These are phyloP conservation scores for Drosophila hydei DNA, from an alignment of 1,140 invertebrate genomes.

Conservation along the genomic window DNA sequence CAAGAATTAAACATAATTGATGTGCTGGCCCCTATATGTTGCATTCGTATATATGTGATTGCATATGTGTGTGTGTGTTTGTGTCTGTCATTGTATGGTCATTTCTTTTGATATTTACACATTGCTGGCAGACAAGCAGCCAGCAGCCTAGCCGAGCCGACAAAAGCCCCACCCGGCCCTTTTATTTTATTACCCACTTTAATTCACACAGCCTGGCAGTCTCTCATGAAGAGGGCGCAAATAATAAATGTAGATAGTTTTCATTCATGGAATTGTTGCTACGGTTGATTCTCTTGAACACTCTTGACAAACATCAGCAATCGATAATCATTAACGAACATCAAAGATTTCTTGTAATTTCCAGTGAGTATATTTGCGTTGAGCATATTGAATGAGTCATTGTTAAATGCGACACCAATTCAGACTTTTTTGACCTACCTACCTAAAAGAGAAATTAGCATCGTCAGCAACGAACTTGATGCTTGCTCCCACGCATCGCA, in stretches of 20 bases:
- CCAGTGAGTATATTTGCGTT: constrained; percentile 4
- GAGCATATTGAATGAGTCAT: constrained; percentile 51
- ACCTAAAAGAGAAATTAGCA: constrained; percentile 8
- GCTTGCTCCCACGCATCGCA: constrained; percentile 61
- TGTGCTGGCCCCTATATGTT: constrained; percentile 68
- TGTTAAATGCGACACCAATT: constrained; percentile 20
- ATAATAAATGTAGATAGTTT: constrained; percentile 28
- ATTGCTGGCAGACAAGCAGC: constrained; percentile 66
- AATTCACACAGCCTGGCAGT: background rate
- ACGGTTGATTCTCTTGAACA: constrained; percentile 30
- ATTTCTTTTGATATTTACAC: constrained; percentile 69
- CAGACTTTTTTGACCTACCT: constrained; percentile 12
- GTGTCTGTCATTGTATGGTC: constrained; percentile 29
- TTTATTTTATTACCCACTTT: constrained; percentile 3
- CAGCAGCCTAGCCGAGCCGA: background rate
- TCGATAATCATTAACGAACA: constrained; percentile 68
- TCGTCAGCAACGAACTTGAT: constrained; percentile 50
- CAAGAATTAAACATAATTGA: constrained; percentile 78
- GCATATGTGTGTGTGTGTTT: constrained; percentile 28
- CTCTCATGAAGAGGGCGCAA: constrained; percentile 34
- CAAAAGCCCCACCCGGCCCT: constrained; percentile 11
- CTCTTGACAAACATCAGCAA: constrained; percentile 62
- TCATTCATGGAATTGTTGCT: constrained; percentile 47
- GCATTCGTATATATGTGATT: constrained; percentile 7
- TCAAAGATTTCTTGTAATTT: constrained; percentile 26